Percentiles rank a stretch among this genome's conserved stretches.
phyloP scores from a whole-genome alignment of 2,888 invertebrate genomes.

The Coecobrya sp. region DNA sequence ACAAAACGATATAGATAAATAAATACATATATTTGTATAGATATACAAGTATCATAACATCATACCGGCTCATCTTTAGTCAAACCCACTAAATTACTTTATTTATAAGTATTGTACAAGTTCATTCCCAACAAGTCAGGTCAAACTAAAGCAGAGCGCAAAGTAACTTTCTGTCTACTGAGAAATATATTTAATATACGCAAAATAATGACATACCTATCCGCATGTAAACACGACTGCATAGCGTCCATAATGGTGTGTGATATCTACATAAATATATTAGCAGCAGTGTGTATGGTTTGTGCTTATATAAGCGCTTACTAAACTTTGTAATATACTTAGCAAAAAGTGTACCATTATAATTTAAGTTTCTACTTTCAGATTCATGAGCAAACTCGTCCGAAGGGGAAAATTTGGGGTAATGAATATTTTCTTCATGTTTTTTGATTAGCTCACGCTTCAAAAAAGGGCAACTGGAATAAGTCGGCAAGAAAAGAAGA shows the following conservation, averaged over 20 bases:
- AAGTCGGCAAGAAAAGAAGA: constrained; percentile 13
- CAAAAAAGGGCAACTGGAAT: constrained; percentile 67
- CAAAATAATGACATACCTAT: neutral
- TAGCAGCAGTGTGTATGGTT: neutral
- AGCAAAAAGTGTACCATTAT: constrained; percentile 63
- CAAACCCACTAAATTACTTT: constrained; percentile 14
- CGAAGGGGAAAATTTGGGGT: constrained; percentile 78
- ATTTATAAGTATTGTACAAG: constrained; percentile 1
- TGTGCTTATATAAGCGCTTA: neutral
- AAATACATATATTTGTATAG: too few species aligned
- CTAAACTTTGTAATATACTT: constrained; percentile 38
- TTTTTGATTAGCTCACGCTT: constrained; percentile 77
- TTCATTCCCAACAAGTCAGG: constrained; percentile 25
- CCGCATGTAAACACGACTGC: neutral
- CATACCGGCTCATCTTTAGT: neutral
- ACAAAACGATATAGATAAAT: too few species aligned
- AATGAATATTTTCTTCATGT: constrained; percentile 79
- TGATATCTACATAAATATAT: neutral
- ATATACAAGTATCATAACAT: neutral
- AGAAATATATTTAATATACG: constrained; percentile 6
- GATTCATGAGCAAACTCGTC: constrained; percentile 78
- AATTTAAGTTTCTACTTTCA: constrained; percentile 75
- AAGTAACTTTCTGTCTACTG: neutral
- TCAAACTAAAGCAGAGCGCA: constrained; percentile 16
- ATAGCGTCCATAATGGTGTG: neutral